Evolutionary conservation across 2,888 invertebrate genomes (phyloP).

Genomic region (Cheilosia vernalis): DNA sequence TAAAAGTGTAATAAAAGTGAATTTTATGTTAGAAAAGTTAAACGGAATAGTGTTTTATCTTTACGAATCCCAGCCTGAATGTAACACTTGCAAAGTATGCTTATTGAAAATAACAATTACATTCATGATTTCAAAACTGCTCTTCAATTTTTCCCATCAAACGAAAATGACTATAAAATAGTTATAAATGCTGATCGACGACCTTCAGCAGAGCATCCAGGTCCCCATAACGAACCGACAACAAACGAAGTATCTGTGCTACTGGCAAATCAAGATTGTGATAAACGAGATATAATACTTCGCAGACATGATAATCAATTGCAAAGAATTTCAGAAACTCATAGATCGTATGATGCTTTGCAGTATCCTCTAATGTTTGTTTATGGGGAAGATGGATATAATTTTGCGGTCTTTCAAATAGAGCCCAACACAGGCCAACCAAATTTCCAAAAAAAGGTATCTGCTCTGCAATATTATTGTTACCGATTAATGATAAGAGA

Average conservation of each 20-base stretch:
- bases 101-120: not conserved
- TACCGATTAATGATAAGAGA: too few relatives aligned
- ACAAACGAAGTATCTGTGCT: not conserved
- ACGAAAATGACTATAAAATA: not conserved
- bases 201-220: not conserved
- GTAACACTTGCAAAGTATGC: not conserved
- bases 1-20: too few relatives aligned
- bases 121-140: not conserved
- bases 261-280: not conserved
- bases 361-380: conserved; percentile 1
- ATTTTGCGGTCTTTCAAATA: not conserved
- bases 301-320: not conserved
- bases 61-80: too few relatives aligned
- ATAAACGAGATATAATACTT: not conserved
- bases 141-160: not conserved
- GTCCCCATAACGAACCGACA: too few relatives aligned
- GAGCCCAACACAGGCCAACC: not conserved
- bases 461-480: too few relatives aligned
- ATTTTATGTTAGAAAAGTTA: too few relatives aligned
- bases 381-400: not conserved
- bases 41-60: too few relatives aligned
- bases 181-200: not conserved
- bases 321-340: conserved; percentile 1
- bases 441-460: not conserved
- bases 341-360: not conserved